These are phyloP conservation scores for Malurus alboscapulatus DNA, from an alignment of 2,113 vertebrate species.

Conservation along the genomic window DNA sequence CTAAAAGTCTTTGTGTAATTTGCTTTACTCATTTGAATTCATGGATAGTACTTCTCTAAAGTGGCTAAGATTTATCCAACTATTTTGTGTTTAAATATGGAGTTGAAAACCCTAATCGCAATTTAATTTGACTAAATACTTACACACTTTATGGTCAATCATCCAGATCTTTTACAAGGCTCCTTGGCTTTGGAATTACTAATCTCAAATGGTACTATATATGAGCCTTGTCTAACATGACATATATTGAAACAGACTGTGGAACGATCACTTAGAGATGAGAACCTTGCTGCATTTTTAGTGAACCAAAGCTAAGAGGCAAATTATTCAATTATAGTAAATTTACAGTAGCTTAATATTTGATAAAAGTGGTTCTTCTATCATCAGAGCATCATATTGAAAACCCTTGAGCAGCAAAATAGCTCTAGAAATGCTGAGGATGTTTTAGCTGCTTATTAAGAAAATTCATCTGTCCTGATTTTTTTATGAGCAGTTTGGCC, in stretches of 20 bases:
- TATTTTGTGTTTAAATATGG: constrained; percentile 71
- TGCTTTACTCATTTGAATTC: background rate
- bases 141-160: constrained; percentile 79
- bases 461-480: constrained; percentile 70
- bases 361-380: constrained; percentile 80
- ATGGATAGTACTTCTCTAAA: constrained; percentile 54
- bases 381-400: constrained; percentile 74
- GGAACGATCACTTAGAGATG: constrained; percentile 72
- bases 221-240: constrained; percentile 76
- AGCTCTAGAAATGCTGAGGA: constrained; percentile 65
- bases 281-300: constrained; percentile 75
- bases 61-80: constrained; percentile 63
- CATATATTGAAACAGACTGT: constrained; percentile 78
- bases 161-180: constrained; percentile 76
- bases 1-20: background rate
- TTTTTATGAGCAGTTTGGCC: constrained; percentile 58
- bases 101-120: constrained; percentile 68
- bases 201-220: constrained; percentile 62
- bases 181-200: constrained; percentile 73
- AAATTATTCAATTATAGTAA: constrained; percentile 84
- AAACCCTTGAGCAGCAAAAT: constrained; percentile 75
- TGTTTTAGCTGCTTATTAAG: constrained; percentile 77
- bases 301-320: constrained; percentile 82
- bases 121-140: constrained; percentile 81
- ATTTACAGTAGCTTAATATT: constrained; percentile 84